Conservation (phyloP, 2,113 vertebrate genomes). For the Irena cyanogastra region DNA sequence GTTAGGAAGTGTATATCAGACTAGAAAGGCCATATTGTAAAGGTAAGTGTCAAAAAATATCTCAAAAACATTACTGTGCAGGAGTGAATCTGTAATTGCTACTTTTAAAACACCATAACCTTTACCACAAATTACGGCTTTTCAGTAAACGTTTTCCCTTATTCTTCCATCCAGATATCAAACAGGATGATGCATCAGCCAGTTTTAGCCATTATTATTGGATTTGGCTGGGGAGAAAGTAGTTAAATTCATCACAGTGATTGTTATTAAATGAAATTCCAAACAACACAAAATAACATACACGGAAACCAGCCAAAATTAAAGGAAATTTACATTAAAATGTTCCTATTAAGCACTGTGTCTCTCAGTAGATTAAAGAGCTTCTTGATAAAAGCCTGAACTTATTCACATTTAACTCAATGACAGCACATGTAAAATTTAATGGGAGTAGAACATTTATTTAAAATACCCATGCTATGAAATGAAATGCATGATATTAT, state of each 20-base stretch:
- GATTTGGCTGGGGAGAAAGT: neutral
- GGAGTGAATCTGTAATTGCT: neutral
- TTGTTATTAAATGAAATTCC: neutral
- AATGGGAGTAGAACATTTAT: neutral
- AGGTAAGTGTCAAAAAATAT: neutral
- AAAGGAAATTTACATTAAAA: neutral
- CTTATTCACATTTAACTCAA: neutral
- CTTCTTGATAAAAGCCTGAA: neutral
- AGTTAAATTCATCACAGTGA: neutral
- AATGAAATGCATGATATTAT: neutral
- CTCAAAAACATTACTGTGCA: neutral
- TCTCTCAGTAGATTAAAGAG: neutral
- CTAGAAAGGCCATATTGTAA: neutral
- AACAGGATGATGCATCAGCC: neutral
- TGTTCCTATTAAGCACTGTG: neutral
- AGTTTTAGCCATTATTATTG: conserved; percentile 3
- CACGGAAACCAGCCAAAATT: neutral
- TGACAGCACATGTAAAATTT: neutral
- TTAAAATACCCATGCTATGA: neutral
- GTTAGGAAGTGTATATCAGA: neutral
- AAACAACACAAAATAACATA: neutral
- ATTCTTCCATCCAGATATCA: neutral
- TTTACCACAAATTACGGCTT: neutral
- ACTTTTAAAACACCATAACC: neutral
- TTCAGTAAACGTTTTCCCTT: neutral